phyloP scores from a whole-genome alignment of 2,113 vertebrate species.

The Albula goreensis region DNA sequence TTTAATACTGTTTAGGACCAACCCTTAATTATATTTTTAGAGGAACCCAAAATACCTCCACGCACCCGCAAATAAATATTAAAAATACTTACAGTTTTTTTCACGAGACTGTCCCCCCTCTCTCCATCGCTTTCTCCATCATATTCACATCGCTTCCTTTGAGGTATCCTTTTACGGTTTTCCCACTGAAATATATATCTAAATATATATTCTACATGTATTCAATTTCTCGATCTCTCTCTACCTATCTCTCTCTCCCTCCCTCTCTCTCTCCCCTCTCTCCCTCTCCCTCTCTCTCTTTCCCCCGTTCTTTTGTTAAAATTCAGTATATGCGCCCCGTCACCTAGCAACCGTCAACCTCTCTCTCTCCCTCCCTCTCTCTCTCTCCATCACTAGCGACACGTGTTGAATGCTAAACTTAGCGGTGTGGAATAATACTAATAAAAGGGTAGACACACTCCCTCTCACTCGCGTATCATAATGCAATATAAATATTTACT shows the following conservation, averaged over 20 bases:
- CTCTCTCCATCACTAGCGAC: slow-evolving; percentile 74
- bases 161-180: slow-evolving; percentile 74
- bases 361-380: slow-evolving; percentile 46
- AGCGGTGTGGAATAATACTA: slow-evolving; percentile 75
- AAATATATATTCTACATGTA: slow-evolving; percentile 75
- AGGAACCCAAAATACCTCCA: slow-evolving; percentile 48
- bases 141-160: slow-evolving; percentile 76
- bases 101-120: slow-evolving; percentile 77
- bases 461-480: slow-evolving; percentile 64
- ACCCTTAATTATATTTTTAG: slow-evolving; percentile 59
- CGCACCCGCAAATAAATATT: slow-evolving; percentile 56
- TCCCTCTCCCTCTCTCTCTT: slow-evolving; percentile 65
- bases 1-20: slow-evolving; percentile 55
- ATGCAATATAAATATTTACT: slow-evolving; percentile 82
- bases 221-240: slow-evolving; percentile 72
- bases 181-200: slow-evolving; percentile 67
- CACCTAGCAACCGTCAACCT: slow-evolving; percentile 79
- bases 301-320: slow-evolving; percentile 80
- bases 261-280: slow-evolving; percentile 42
- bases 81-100: slow-evolving; percentile 71
- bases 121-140: slow-evolving; percentile 75
- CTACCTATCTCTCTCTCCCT: slow-evolving; percentile 48
- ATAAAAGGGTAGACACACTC: slow-evolving; percentile 68
- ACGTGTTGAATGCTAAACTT: slow-evolving; percentile 86
- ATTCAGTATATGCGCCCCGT: slow-evolving; percentile 82